A percentile compares a stretch with the other conserved stretches of the same genome.
Conservation (phyloP, 2,113 vertebrate genomes). For the Paramormyrops kingsleyae region DNA sequence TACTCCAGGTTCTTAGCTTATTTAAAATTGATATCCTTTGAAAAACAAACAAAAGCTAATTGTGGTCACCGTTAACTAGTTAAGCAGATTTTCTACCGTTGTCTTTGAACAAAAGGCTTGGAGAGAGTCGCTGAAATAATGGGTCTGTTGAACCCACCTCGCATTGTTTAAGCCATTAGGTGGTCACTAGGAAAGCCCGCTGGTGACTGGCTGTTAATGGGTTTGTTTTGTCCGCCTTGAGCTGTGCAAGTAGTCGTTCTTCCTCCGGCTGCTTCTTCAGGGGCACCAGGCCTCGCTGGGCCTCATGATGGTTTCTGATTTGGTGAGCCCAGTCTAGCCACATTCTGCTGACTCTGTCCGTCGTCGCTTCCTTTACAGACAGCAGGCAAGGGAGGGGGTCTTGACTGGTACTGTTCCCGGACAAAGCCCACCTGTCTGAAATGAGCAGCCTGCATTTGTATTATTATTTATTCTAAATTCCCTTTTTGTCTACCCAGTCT, state of each 20-base stretch:
- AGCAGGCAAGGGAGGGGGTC: neutral
- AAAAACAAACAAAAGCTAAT: neutral
- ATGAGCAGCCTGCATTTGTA: neutral
- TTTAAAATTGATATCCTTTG: neutral
- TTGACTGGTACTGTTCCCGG: neutral
- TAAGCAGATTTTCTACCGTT: neutral
- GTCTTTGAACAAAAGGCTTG: neutral
- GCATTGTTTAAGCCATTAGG: neutral
- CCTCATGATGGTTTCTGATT: neutral
- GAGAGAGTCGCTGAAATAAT: neutral
- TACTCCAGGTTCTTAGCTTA: neutral
- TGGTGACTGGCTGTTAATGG: neutral
- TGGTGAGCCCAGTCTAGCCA: neutral
- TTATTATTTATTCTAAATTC: neutral
- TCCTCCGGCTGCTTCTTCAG: neutral
- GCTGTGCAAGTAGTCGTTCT: neutral
- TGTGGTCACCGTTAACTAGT: neutral
- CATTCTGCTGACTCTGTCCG: neutral
- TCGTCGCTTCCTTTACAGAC: neutral
- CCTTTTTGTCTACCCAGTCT: neutral
- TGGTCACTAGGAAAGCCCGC: neutral
- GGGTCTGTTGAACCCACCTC: neutral
- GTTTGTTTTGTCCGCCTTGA: neutral
- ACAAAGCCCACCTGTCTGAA: neutral
- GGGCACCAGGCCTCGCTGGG: neutral